Percentiles rank a stretch among this genome's conserved stretches.
Conservation (phyloP, 1,140 invertebrate genomes). For the Metopolophium dirhodum region DNA sequence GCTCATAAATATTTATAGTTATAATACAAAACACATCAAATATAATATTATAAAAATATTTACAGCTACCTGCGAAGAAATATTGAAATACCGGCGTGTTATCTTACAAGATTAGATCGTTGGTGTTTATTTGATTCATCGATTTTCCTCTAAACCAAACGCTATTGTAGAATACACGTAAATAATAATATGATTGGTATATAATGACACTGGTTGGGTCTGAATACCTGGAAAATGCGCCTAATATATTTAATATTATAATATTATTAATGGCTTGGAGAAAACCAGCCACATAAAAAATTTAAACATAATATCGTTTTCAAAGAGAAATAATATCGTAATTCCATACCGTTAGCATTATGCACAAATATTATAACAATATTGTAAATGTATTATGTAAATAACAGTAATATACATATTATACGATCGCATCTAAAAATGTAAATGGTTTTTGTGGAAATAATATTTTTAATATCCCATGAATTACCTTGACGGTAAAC, state of each 20-base stretch:
- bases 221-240: background rate
- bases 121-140: background rate
- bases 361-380: background rate
- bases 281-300: background rate
- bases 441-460: background rate
- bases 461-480: background rate
- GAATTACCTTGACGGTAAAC: background rate
- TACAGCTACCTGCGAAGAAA: background rate
- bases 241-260: background rate
- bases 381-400: background rate
- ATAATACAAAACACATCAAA: background rate
- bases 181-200: background rate
- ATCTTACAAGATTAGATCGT: background rate
- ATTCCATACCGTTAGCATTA: background rate
- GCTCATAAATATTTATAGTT: background rate
- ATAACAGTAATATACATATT: background rate
- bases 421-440: background rate
- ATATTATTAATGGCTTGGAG: background rate
- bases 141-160: background rate
- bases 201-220: background rate
- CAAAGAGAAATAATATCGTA: background rate
- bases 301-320: background rate
- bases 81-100: background rate
- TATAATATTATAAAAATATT: background rate
- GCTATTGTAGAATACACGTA: background rate